phyloP scores from a whole-genome alignment of 2,113 vertebrate genomes.

The Podocnemis expansa region DNA sequence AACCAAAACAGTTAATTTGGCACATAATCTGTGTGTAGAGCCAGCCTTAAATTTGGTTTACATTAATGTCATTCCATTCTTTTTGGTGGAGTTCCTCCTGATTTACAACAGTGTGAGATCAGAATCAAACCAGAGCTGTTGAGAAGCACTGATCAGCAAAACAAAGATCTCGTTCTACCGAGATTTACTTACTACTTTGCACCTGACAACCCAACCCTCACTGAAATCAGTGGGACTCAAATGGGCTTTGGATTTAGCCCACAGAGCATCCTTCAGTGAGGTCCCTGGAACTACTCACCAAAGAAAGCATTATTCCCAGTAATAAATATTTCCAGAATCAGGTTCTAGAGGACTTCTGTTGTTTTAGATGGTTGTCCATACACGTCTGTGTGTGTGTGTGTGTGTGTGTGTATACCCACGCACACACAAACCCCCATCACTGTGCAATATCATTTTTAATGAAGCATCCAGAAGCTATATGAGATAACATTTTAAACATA shows the following conservation, averaged over 20 bases:
- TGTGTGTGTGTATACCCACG: too few species aligned
- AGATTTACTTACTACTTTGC: conserved; percentile 6
- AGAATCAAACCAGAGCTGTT: conserved; percentile 16
- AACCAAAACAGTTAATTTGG: neutral
- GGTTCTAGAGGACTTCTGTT: neutral
- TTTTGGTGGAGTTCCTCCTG: conserved; percentile 12
- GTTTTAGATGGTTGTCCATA: conserved; percentile 23
- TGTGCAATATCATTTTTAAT: conserved; percentile 3
- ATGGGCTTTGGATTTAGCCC: conserved; percentile 7
- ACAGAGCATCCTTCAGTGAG: accelerated
- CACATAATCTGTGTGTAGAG: neutral
- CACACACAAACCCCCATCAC: conserved; percentile 10
- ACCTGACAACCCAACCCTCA: neutral
- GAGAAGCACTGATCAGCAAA: conserved; percentile 30
- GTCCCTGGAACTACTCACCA: neutral
- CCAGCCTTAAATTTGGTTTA: neutral
- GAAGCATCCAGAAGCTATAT: neutral
- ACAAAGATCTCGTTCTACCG: neutral
- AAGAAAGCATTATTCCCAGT: conserved; percentile 22
- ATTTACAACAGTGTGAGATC: neutral
- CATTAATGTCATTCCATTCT: neutral
- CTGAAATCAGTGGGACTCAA: neutral
- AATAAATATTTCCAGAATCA: conserved; percentile 28
- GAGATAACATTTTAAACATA: neutral
- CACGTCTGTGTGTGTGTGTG: too few species aligned